Evolutionary conservation across 2,797 vertebrate species (phyloP).

Genomic region (Amblyopsis hoosieri): DNA sequence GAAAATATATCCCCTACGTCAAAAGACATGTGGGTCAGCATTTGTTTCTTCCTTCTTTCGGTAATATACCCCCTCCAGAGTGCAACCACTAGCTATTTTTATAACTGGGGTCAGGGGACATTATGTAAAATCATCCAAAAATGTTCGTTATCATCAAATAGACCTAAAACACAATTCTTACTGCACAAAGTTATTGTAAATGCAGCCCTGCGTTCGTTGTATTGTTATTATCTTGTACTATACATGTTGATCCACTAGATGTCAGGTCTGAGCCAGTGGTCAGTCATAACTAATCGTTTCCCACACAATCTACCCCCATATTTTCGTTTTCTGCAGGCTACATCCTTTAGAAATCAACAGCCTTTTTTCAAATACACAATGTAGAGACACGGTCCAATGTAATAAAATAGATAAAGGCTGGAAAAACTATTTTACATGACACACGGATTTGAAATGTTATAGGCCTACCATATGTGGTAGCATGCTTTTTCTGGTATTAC

Average conservation of each 20-base stretch:
- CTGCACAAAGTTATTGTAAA: too few species aligned
- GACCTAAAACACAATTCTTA: too few species aligned
- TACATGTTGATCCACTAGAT: constrained; percentile 59
- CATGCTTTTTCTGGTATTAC: too few species aligned
- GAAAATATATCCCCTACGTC: constrained; percentile 61
- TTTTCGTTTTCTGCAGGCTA: constrained; percentile 59
- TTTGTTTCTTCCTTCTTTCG: not conserved
- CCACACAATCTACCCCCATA: constrained; percentile 66
- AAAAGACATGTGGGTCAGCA: constrained; percentile 61
- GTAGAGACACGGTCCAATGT: constrained; percentile 42
- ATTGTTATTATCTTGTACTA: constrained; percentile 10
- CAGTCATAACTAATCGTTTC: constrained; percentile 6
- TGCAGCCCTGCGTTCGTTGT: too few species aligned
- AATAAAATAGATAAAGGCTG: constrained; percentile 46
- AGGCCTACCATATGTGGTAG: too few species aligned
- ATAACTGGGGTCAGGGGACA: too few species aligned
- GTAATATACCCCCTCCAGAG: constrained; percentile 46
- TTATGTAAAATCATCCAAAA: too few species aligned
- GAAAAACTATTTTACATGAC: constrained; percentile 37
- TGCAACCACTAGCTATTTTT: not conserved
- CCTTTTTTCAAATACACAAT: constrained; percentile 35
- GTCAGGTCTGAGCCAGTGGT: constrained; percentile 61
- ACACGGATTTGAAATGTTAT: too few species aligned
- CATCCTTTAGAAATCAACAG: constrained; percentile 43
- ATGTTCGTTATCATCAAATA: too few species aligned